These are phyloP conservation scores for Thalassoma bifasciatum DNA, from an alignment of 2,113 vertebrate genomes.

Conservation along the genomic window DNA sequence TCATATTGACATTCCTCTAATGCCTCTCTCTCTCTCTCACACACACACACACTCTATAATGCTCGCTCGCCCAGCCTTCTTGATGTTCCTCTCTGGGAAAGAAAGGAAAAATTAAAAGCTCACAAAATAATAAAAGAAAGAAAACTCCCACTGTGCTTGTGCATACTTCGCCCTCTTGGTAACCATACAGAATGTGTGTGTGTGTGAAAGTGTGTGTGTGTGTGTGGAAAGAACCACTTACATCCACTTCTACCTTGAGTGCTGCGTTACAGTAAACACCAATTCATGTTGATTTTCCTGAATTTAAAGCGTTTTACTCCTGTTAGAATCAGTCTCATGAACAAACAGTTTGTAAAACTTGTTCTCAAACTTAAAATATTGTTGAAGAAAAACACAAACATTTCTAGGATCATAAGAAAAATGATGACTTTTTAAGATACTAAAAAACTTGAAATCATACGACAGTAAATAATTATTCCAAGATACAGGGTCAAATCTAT, in stretches of 20 bases:
- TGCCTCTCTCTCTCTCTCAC: slow-evolving; percentile 43
- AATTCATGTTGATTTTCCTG: too few species aligned
- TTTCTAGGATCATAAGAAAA: too few species aligned
- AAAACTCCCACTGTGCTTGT: slow-evolving; percentile 49
- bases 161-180: slow-evolving; percentile 51
- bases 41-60: slow-evolving; percentile 4
- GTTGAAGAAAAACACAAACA: too few species aligned
- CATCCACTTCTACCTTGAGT: background rate
- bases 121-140: slow-evolving; percentile 25
- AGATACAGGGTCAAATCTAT: too few species aligned
- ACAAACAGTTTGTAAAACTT: too few species aligned
- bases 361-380: too few species aligned
- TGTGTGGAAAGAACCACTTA: slow-evolving; percentile 15
- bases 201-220: slow-evolving; percentile 14
- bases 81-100: slow-evolving; percentile 53
- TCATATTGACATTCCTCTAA: slow-evolving; percentile 78
- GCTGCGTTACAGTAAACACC: background rate
- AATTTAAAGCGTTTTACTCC: too few species aligned
- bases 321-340: too few species aligned
- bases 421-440: too few species aligned
- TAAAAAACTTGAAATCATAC: too few species aligned
- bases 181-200: slow-evolving; percentile 18
- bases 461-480: too few species aligned
- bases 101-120: slow-evolving; percentile 64
- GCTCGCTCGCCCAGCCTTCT: slow-evolving; percentile 18